A percentile compares a stretch with the other conserved stretches of the same genome.
These are phyloP conservation scores for Candoia aspera DNA, from an alignment of 2,113 vertebrate genomes.

Conservation along the genomic window DNA sequence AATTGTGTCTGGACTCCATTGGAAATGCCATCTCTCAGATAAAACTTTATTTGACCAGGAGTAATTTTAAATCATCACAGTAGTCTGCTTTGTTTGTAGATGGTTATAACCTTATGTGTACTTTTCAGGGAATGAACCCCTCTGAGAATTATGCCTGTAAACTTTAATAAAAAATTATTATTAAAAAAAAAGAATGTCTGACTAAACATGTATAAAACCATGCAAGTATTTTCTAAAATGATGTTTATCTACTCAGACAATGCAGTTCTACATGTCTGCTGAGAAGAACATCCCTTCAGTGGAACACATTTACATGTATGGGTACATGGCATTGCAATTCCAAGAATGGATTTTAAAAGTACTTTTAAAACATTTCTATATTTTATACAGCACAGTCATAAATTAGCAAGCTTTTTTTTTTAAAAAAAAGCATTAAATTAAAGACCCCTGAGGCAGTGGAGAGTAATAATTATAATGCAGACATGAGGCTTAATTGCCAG, in stretches of 20 bases:
- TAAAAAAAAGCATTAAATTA: constrained; percentile 3
- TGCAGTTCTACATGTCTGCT: neutral
- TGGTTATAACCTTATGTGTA: neutral
- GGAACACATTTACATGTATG: neutral
- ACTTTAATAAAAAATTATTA: too few species aligned
- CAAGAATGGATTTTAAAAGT: neutral
- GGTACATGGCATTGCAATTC: neutral
- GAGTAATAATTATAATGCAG: neutral
- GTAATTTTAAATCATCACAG: neutral
- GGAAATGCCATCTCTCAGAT: neutral
- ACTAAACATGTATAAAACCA: neutral
- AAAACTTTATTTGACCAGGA: fast-evolving
- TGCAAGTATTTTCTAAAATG: neutral
- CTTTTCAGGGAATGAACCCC: neutral
- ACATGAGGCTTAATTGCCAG: constrained; percentile 4
- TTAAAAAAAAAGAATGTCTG: neutral
- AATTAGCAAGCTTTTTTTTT: neutral
- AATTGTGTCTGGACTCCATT: fast-evolving
- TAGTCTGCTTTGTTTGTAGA: neutral
- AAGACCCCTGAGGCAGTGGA: too few species aligned
- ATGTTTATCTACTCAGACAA: neutral
- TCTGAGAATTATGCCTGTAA: neutral
- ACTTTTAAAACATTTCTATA: neutral
- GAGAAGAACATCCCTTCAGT: neutral
- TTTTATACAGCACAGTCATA: neutral